Evolutionary conservation across 2,113 vertebrate genomes (phyloP).

Genomic region (Rhombomys opimus): DNA sequence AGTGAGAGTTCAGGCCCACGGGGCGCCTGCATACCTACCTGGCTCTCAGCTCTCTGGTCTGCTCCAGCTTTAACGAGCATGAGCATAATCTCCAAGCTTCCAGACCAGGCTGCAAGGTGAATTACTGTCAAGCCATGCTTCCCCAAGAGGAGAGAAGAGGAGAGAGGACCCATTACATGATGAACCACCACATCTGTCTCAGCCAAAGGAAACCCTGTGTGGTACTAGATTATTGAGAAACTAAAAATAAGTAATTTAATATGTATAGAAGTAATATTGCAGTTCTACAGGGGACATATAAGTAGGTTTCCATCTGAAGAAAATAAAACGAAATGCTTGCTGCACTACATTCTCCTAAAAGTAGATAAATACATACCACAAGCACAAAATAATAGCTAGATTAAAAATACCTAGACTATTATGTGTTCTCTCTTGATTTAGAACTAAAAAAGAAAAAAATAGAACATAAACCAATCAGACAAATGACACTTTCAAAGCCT

Average conservation of each 20-base stretch:
- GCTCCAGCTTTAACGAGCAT: constrained; percentile 93
- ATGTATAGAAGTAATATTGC: background rate
- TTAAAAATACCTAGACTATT: constrained; percentile 13
- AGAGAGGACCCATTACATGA: constrained; percentile 56
- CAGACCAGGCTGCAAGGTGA: constrained; percentile 95
- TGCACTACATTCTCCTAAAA: background rate
- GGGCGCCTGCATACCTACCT: constrained; percentile 85
- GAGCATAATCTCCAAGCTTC: constrained; percentile 91
- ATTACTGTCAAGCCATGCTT: constrained; percentile 92
- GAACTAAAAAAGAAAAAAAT: background rate
- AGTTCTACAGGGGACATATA: background rate
- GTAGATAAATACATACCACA: background rate
- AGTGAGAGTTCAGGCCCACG: background rate
- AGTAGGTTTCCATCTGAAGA: background rate
- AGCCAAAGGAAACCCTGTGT: background rate
- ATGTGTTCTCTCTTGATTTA: background rate
- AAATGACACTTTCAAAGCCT: background rate
- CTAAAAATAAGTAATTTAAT: constrained; percentile 12
- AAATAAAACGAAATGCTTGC: constrained; percentile 19
- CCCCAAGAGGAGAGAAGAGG: constrained; percentile 67
- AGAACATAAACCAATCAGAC: constrained; percentile 3
- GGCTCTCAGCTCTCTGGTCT: constrained; percentile 91
- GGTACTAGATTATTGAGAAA: background rate
- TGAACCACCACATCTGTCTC: background rate
- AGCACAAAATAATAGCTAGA: background rate